phyloP scores from a whole-genome alignment of 2,797 vertebrate genomes.

The Nannoperca australis region DNA sequence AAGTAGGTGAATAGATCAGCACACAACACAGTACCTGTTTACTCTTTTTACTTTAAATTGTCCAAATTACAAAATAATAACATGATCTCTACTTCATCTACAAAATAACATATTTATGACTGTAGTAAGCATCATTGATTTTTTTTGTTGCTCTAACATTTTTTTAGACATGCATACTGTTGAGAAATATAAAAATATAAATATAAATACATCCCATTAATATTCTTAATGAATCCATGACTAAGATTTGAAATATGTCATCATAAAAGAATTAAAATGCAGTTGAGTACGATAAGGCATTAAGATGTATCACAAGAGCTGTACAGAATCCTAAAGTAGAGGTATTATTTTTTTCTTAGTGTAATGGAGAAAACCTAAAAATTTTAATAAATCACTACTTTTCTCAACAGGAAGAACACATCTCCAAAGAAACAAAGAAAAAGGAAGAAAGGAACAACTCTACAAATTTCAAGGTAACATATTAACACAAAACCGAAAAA shows the following conservation, averaged over 20 bases:
- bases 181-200: slow-evolving; percentile 92
- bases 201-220: slow-evolving; percentile 91
- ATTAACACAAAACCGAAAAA: slow-evolving; percentile 81
- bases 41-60: slow-evolving; percentile 87
- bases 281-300: slow-evolving; percentile 89
- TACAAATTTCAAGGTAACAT: slow-evolving; percentile 77
- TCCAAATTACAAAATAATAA: slow-evolving; percentile 91
- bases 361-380: slow-evolving; percentile 79
- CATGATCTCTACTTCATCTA: slow-evolving; percentile 87
- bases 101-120: slow-evolving; percentile 87
- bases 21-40: slow-evolving; percentile 66
- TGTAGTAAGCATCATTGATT: slow-evolving; percentile 84
- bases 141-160: slow-evolving; percentile 83
- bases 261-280: slow-evolving; percentile 87
- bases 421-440: slow-evolving; percentile 62
- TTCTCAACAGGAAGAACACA: slow-evolving; percentile 82
- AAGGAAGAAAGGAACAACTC: slow-evolving; percentile 69
- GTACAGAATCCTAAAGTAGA: slow-evolving; percentile 87
- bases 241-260: slow-evolving; percentile 87
- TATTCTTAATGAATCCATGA: slow-evolving; percentile 87
- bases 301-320: slow-evolving; percentile 88
- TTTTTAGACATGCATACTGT: slow-evolving; percentile 89
- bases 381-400: slow-evolving; percentile 74
- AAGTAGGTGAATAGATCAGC: slow-evolving; percentile 41
- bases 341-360: slow-evolving; percentile 84